These are phyloP conservation scores for Esox lucius DNA, from an alignment of 2,797 vertebrate species.

Conservation along the genomic window DNA sequence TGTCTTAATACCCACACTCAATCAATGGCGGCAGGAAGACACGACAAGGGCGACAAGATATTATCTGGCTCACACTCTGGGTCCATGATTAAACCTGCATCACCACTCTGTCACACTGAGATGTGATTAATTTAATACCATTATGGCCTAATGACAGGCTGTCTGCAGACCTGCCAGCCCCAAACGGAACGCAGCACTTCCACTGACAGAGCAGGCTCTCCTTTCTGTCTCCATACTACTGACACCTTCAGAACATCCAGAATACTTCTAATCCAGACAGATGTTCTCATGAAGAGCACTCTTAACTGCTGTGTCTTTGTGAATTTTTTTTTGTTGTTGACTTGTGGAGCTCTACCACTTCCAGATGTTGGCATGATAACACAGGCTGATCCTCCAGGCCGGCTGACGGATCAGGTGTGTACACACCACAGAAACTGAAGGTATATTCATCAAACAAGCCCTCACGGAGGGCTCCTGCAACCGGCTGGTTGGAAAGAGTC, in stretches of 20 bases:
- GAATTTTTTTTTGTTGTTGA: slow-evolving; percentile 31
- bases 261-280: slow-evolving; percentile 20
- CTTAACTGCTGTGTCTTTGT: slow-evolving; percentile 33
- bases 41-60: slow-evolving; percentile 84
- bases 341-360: slow-evolving; percentile 28
- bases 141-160: slow-evolving; percentile 84
- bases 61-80: slow-evolving; percentile 82
- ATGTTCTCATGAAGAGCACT: slow-evolving; percentile 23
- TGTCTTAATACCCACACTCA: slow-evolving; percentile 79
- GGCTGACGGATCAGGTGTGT: slow-evolving; percentile 22
- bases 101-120: slow-evolving; percentile 81
- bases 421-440: slow-evolving; percentile 44
- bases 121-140: slow-evolving; percentile 87
- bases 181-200: slow-evolving; percentile 43
- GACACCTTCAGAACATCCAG: slow-evolving; percentile 28
- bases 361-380: slow-evolving; percentile 48
- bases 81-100: slow-evolving; percentile 83
- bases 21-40: slow-evolving; percentile 80
- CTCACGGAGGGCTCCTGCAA: slow-evolving; percentile 40
- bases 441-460: slow-evolving; percentile 62
- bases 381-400: slow-evolving; percentile 39
- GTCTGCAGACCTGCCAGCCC: slow-evolving; percentile 72
- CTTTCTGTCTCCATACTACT: slow-evolving; percentile 39
- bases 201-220: slow-evolving; percentile 47
- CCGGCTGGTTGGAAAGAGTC: slow-evolving; percentile 42